Evolutionary conservation across 2,113 vertebrate genomes (phyloP), one percentile per base, ranked within the genome.

Genomic region (Abramis brama): DNA sequence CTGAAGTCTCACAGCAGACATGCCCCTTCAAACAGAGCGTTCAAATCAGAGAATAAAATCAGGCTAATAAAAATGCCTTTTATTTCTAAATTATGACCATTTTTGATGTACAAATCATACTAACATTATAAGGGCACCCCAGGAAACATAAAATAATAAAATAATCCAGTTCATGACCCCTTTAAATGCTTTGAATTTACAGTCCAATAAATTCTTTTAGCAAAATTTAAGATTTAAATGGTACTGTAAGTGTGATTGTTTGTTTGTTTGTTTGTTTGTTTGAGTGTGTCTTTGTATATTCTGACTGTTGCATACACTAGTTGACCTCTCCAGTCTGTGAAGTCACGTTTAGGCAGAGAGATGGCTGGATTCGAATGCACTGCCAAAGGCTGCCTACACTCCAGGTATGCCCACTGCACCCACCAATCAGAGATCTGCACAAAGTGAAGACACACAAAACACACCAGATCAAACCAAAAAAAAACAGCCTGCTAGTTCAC

Each of bases 281-380:
- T 52, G 4, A 52, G 52, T 55, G 39, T 36, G 33, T 13, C 21
- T 66, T 55, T 43, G 47, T 82, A 23, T 25, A 62, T 45, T 82
- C 17, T 23, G 25, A 15, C 45, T 19, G 50, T 78, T 33, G 93
- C 95, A 93, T 92, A 97, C 96, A 95, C 89, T 23, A 97, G 90
- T 90, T 97, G 96, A 75, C 94, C 95, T 86, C 92, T 95, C 95
- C 96, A 96, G 89, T 95, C 95, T 0, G 93, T 94, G 85, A 93
- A 96, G 85, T 96, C 96, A 70, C 94, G 93, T 83, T 93, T 91
- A n/a, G 96, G 96, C 33, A 97, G 92, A 79, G 96, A 95, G 55
- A 97, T 95, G 80, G 95, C 96, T 0, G 96, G 96, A 89, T 91
- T 97, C 0, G 95, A 96, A 90, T 96, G 96, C 11, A 96, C 96